Evolutionary conservation across 1,140 invertebrate genomes (phyloP).

Genomic region (Nephotettix cincticeps): DNA sequence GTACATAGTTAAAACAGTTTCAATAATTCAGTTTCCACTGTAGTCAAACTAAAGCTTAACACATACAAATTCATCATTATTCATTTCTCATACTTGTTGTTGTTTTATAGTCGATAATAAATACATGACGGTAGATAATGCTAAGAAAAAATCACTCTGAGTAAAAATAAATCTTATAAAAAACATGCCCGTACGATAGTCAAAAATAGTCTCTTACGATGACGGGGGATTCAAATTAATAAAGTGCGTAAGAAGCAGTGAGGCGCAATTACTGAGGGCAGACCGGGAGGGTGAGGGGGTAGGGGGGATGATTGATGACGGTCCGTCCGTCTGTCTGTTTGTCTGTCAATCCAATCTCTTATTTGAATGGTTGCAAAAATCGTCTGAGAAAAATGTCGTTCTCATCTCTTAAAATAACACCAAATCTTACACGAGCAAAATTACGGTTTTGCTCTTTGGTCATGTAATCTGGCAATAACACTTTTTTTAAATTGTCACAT

Average conservation of each 20-base stretch:
- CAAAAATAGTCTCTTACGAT: not conserved
- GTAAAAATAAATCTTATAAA: not conserved
- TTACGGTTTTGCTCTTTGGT: not conserved
- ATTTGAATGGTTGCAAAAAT: not conserved
- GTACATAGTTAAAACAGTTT: too few species aligned
- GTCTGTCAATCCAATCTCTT: conserved; percentile 22
- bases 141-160: not conserved
- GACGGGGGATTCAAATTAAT: not conserved
- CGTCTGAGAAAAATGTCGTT: not conserved
- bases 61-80: too few species aligned
- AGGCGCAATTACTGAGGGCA: not conserved
- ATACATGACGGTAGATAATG: not conserved
- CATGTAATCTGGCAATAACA: not conserved
- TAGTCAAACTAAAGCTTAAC: too few species aligned
- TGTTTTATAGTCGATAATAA: not conserved
- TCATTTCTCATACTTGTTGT: too few species aligned
- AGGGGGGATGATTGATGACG: not conserved
- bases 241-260: conserved; percentile 7
- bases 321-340: conserved; percentile 17
- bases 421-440: too few species aligned
- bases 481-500: not conserved
- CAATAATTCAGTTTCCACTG: too few species aligned
- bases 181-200: too few species aligned
- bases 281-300: not conserved
- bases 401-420: not conserved